A percentile compares a stretch with the other conserved stretches of the same genome.
Evolutionary conservation across 2,888 invertebrate genomes (phyloP).

Genomic region (Periphyllus acericola): DNA sequence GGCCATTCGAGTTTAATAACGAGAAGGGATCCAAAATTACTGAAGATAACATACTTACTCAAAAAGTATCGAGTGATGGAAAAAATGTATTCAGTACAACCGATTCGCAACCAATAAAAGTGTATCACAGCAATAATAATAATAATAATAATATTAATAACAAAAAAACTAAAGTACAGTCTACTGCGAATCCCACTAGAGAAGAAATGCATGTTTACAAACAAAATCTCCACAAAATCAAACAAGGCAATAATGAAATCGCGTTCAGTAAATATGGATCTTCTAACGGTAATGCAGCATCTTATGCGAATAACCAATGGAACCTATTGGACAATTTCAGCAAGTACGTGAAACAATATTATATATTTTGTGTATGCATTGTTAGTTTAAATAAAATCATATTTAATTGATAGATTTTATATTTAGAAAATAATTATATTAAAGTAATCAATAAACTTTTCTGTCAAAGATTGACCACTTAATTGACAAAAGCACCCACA

Average conservation of each 20-base stretch:
- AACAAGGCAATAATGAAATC: background rate
- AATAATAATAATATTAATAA: background rate
- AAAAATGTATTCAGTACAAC: background rate
- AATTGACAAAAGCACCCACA: too few relatives aligned
- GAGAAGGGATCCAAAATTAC: background rate
- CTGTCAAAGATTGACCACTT: too few relatives aligned
- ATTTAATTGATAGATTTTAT: too few relatives aligned
- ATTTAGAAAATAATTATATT: too few relatives aligned
- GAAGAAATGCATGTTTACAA: background rate
- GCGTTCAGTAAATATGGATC: background rate
- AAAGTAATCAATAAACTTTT: too few relatives aligned
- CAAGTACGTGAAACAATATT: background rate
- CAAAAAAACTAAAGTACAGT: background rate
- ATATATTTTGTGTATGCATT: background rate
- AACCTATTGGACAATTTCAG: background rate
- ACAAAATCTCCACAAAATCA: background rate
- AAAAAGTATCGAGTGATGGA: constrained; percentile 31
- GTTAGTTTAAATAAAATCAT: background rate
- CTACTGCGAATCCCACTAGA: background rate
- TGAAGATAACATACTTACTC: background rate
- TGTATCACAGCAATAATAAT: background rate
- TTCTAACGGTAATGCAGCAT: background rate
- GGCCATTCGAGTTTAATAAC: constrained; percentile 34
- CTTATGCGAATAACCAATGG: background rate
- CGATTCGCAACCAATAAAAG: background rate